Evolutionary conservation across 2,113 vertebrate genomes (phyloP), one percentile per base, ranked within the genome.

Genomic region (Reinhardtius hippoglossoides): DNA sequence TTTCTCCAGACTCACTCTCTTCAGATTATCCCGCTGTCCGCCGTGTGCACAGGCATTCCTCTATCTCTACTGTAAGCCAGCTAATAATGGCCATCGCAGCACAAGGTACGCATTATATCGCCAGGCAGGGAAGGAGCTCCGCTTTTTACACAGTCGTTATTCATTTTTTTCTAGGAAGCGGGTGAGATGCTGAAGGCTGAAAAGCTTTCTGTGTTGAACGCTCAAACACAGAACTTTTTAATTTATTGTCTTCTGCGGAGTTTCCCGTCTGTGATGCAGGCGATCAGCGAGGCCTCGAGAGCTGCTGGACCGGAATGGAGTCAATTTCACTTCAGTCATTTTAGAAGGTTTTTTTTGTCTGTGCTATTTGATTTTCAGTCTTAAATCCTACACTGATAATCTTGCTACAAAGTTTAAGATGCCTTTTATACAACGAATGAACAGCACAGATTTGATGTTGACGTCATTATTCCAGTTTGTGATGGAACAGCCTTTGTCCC

Each of bases 41-140:
- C 12, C 2, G 80, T 71, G 58, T 13, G 26, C 74, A 87, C 80
- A 83, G 23, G 46, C 81, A 5, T 75, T 76, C 85, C 85, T 82
- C 68, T 83, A 83, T 87, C 84, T 87, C 70, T 74, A 76, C 73
- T 79, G 82, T 83, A 81, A 67, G 70, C 50, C 20, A 42, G 46
- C 59, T 74, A 84, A 86, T 86, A 84, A 73, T 59, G 75, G 60
- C 64, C 50, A 60, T 26, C 20, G 2, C 74, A 74, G 62, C 80
- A 83, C 80, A 83, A 87, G 63, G 82, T 83, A 67, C 42, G 67
- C 80, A 80, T 80, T 82, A 84, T 81, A 59, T 67, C 68, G 66
- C 21, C 9, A 65, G 65, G 52, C 80, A 71, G 42, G 65, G 42
- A 66, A 65, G 40, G 26, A 46, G 35, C 5, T 37, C 35, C 2